Base-by-base conservation (phyloP, 1,140 invertebrate genomes). In the Tetramorium simillimum region DNA sequence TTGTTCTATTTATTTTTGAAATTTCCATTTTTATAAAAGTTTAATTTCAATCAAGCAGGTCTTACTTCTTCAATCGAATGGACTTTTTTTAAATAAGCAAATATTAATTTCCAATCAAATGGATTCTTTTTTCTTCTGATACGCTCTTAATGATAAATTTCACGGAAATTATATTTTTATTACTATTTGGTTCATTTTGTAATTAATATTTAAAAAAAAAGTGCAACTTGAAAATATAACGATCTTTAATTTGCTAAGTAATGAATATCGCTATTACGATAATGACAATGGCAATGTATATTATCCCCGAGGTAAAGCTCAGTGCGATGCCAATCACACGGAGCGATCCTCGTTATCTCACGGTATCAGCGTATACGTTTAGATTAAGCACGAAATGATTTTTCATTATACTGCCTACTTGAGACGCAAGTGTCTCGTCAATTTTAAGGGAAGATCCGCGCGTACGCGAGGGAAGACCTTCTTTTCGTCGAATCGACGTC, bases 401-500 rank as follows among this genome's bases (percentile, higher is more conserved):
- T 62, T 69, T 69, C 33, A 6, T 69, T 33, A 49, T 6, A 5
- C 24, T 43, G 16, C 2, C 2, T 65, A 14, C 18, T 72, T 33
- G 40, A 51, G 5, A 63, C 21, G 16, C 6, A n/a, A 51, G 1
- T 43, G 37, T 4, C 3, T 86, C 51, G 2, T 6, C 18, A 28
- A 43, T 40, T 51, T 37, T 46, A 37, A 37, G 6, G 49, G 37
- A 80, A 75, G 88, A 86, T 85, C 75, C 75, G 88, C 73, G 40
- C 60, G 58, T 21, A 40, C 12, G 58, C 72, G 78, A 87, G 46
- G 58, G n/a, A 49, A 76, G 63, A 33, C 69, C 53, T 80, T 73
- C 24, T 77, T 49, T 58, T 88, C 63, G 81, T 90, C 89, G 89
- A 88, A 86, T 88, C 89, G 89, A 91, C 89, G 89, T 90, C 89